A percentile compares a stretch with the other conserved stretches of the same genome.
Conservation (phyloP, 2,888 invertebrate genomes). For the Oxycera nigricornis region DNA sequence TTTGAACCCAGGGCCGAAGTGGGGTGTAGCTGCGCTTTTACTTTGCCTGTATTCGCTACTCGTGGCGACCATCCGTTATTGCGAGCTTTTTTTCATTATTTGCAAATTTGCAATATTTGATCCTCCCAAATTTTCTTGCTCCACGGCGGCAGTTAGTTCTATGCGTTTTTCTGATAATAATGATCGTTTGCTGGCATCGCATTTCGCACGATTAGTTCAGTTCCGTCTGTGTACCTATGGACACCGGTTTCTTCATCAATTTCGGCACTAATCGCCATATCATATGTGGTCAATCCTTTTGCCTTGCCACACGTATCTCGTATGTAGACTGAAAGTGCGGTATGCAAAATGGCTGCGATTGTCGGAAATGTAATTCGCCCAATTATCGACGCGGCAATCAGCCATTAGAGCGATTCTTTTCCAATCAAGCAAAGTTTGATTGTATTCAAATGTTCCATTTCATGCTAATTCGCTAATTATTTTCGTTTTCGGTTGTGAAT, state of each 20-base stretch:
- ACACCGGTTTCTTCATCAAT: slow-evolving; percentile 29
- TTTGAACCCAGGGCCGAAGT: slow-evolving; percentile 41
- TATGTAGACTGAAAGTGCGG: too few relatives aligned
- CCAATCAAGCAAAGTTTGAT: too few relatives aligned
- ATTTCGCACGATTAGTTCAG: slow-evolving; percentile 11
- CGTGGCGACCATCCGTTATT: background rate
- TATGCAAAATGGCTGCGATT: background rate
- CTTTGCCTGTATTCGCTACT: slow-evolving; percentile 2
- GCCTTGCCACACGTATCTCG: too few relatives aligned
- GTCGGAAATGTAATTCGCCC: background rate
- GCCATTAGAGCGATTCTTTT: too few relatives aligned
- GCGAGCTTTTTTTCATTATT: slow-evolving; percentile 20
- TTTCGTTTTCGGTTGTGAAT: background rate
- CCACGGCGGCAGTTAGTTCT: slow-evolving; percentile 14
- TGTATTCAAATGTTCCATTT: too few relatives aligned
- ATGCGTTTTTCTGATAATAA: slow-evolving; percentile 38
- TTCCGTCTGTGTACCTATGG: too few relatives aligned
- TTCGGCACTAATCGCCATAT: too few relatives aligned
- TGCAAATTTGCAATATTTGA: slow-evolving; percentile 32
- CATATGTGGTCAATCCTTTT: too few relatives aligned
- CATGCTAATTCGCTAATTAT: too few relatives aligned
- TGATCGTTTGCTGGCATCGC: slow-evolving; percentile 15
- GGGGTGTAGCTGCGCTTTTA: slow-evolving; percentile 29
- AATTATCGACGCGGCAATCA: too few relatives aligned
- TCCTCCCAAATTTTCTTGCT: slow-evolving; percentile 15